Percentiles rank a stretch among this genome's conserved stretches.
These are phyloP conservation scores for Noctuana brunneofusca DNA, from an alignment of 2,888 invertebrate genomes.

Conservation along the genomic window DNA sequence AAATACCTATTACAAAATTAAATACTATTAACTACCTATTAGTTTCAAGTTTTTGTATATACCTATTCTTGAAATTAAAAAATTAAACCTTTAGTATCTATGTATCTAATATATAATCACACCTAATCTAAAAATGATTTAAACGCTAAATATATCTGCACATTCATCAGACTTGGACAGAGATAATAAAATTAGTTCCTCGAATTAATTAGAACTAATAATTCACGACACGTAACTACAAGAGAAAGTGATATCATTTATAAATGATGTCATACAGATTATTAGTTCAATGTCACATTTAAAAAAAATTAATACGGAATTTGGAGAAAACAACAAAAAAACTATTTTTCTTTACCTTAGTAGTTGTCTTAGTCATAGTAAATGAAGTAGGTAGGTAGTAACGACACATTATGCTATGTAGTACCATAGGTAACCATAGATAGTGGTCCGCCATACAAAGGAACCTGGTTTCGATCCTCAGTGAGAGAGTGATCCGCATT, in stretches of 20 bases:
- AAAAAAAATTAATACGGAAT: too few relatives aligned
- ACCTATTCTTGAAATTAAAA: not conserved
- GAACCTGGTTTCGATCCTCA: too few relatives aligned
- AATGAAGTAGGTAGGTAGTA: too few relatives aligned
- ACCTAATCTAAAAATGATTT: slow-evolving; percentile 4
- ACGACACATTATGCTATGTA: too few relatives aligned
- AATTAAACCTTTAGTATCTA: not conserved
- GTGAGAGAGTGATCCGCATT: too few relatives aligned
- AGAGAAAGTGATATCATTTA: slow-evolving; percentile 27
- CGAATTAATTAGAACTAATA: slow-evolving; percentile 12
- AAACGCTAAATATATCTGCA: not conserved
- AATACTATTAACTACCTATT: not conserved
- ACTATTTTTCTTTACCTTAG: too few relatives aligned
- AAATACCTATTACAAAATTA: not conserved
- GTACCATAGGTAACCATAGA: too few relatives aligned
- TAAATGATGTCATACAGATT: slow-evolving; percentile 7
- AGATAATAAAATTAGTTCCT: slow-evolving; percentile 24
- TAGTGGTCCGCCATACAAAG: too few relatives aligned
- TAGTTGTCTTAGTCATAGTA: too few relatives aligned
- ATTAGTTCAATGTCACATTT: slow-evolving; percentile 19
- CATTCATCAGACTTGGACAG: not conserved
- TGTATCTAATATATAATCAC: not conserved
- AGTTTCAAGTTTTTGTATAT: not conserved
- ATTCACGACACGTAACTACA: slow-evolving; percentile 18
- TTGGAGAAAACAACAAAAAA: too few relatives aligned